phyloP scores from a whole-genome alignment of 2,797 vertebrate species.

The Lagorchestes hirsutus region DNA sequence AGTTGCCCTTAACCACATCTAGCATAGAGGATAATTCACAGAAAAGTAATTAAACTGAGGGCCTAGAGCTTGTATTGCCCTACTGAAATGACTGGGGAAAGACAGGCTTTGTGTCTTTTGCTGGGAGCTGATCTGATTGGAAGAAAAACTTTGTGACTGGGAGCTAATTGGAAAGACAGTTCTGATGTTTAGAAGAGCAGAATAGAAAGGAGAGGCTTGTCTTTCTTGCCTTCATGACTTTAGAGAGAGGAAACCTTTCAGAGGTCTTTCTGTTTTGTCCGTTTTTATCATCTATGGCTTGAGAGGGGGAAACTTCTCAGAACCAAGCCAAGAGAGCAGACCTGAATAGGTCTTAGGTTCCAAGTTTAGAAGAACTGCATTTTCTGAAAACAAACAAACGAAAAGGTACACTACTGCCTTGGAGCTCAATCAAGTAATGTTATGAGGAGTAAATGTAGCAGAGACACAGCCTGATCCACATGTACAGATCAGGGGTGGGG shows the following conservation, averaged over 20 bases:
- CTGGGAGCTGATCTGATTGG: neutral
- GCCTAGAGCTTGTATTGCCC: neutral
- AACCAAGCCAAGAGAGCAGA: neutral
- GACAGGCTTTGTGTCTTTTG: neutral
- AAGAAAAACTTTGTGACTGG: neutral
- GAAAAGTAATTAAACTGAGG: neutral
- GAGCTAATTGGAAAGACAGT: neutral
- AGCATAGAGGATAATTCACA: neutral
- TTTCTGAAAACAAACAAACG: neutral
- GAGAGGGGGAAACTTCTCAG: neutral
- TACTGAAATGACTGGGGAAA: neutral
- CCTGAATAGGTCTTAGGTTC: neutral
- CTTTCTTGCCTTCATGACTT: too few relatives aligned
- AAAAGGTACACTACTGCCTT: neutral
- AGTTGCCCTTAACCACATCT: neutral
- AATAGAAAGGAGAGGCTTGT: neutral
- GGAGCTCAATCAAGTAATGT: neutral
- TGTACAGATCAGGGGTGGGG: neutral
- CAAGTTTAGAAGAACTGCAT: neutral
- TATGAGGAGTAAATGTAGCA: neutral
- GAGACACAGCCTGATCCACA: neutral
- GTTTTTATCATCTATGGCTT: neutral
- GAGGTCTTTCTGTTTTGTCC: neutral
- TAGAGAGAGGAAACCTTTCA: neutral
- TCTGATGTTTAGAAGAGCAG: neutral